phyloP scores from a whole-genome alignment of 2,888 invertebrate species.

The Amorpha juglandis region DNA sequence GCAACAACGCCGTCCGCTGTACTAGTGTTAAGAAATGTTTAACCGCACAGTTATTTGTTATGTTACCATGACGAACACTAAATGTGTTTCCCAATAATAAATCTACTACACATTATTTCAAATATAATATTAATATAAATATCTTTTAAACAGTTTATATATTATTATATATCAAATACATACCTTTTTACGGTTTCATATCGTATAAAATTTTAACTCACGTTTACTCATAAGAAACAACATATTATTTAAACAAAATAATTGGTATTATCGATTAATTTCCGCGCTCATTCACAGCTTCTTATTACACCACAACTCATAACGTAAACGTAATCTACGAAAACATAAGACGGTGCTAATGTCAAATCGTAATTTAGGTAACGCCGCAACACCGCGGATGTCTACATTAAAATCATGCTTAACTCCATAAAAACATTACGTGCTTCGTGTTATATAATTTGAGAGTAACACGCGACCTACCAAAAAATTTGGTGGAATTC shows the following conservation, averaged over 20 bases:
- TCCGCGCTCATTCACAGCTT: slow-evolving; percentile 15
- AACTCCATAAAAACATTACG: slow-evolving; percentile 26
- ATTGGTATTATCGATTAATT: slow-evolving; percentile 15
- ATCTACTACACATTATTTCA: neutral
- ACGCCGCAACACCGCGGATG: neutral
- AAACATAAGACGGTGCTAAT: neutral
- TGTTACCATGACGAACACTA: slow-evolving; percentile 13
- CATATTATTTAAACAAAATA: neutral
- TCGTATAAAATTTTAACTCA: neutral
- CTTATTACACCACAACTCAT: neutral
- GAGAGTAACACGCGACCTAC: slow-evolving; percentile 29
- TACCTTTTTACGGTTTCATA: neutral
- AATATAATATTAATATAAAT: too few relatives aligned
- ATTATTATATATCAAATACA: neutral
- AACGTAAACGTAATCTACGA: slow-evolving; percentile 3
- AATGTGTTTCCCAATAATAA: neutral
- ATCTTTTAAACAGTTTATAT: too few relatives aligned
- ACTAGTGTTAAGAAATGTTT: slow-evolving; percentile 3
- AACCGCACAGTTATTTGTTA: neutral
- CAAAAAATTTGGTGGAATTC: slow-evolving; percentile 31
- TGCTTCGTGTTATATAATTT: slow-evolving; percentile 38
- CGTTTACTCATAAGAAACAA: neutral
- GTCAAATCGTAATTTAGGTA: slow-evolving; percentile 5
- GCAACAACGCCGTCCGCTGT: neutral
- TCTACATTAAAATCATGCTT: slow-evolving; percentile 4